phyloP scores from a whole-genome alignment of 1,140 invertebrate genomes.

The Megalonaias nervosa region DNA sequence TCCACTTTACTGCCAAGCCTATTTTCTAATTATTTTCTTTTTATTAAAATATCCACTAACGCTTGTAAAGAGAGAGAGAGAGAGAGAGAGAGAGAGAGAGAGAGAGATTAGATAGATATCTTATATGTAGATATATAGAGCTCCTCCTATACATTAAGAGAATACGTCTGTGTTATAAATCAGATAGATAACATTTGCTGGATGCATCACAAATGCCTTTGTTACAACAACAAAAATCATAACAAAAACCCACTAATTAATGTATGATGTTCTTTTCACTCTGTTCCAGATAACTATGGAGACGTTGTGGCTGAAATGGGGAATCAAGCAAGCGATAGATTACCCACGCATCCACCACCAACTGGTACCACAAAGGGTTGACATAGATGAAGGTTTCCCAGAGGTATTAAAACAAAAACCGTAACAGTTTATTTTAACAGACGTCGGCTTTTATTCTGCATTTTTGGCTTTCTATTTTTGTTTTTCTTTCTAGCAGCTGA shows the following conservation, averaged over 20 bases:
- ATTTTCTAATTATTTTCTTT: not conserved
- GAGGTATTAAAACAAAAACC: slow-evolving; percentile 48
- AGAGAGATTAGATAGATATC: too few relatives aligned
- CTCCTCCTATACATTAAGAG: not conserved
- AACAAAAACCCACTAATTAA: not conserved
- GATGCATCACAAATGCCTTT: not conserved
- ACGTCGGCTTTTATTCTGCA: too few relatives aligned
- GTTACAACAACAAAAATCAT: not conserved
- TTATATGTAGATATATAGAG: not conserved
- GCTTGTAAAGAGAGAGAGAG: not conserved
- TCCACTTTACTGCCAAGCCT: too few relatives aligned
- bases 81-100: too few relatives aligned
- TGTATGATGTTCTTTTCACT: not conserved
- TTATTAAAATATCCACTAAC: not conserved
- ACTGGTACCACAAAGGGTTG: slow-evolving; percentile 84
- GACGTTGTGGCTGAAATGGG: slow-evolving; percentile 85
- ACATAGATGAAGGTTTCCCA: slow-evolving; percentile 84
- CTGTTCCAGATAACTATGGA: slow-evolving; percentile 81
- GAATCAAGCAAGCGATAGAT: slow-evolving; percentile 91
- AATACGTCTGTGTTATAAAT: too few relatives aligned
- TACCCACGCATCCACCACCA: slow-evolving; percentile 93
- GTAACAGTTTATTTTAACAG: too few relatives aligned
- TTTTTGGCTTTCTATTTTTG: not conserved
- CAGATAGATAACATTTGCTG: too few relatives aligned
- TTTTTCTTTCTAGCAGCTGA: too few relatives aligned